phyloP scores from a whole-genome alignment of 2,113 vertebrate species.

The Gorsachius goisagi region DNA sequence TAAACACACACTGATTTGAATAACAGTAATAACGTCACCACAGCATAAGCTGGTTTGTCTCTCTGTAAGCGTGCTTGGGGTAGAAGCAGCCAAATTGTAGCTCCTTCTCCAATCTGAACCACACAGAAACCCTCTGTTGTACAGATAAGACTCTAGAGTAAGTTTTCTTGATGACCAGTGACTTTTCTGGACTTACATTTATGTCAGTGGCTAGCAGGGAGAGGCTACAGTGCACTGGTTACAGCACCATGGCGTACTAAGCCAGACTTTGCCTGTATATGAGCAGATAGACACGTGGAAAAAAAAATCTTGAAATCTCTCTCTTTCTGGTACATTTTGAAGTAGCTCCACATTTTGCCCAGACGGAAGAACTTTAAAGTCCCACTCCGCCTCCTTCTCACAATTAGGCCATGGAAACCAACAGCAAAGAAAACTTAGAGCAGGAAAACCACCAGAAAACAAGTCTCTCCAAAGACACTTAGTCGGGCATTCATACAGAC shows the following conservation, averaged over 20 bases:
- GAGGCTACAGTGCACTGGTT: too few relatives aligned
- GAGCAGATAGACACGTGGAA: neutral
- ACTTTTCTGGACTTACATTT: neutral
- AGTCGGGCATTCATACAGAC: neutral
- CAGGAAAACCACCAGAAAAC: neutral
- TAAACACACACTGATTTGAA: neutral
- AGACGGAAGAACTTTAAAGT: neutral
- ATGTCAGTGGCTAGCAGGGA: neutral
- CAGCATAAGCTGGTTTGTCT: neutral
- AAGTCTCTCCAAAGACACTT: neutral
- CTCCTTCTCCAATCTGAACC: neutral
- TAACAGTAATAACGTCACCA: neutral
- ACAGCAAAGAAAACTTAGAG: neutral
- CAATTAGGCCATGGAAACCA: neutral
- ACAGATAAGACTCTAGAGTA: neutral
- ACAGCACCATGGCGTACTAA: fast-evolving
- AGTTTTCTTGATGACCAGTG: neutral
- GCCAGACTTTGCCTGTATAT: neutral
- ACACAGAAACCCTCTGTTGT: neutral
- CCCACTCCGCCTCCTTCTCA: neutral
- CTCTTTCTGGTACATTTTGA: neutral
- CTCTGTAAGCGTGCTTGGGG: neutral
- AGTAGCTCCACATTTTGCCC: neutral
- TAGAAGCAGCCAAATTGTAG: neutral
- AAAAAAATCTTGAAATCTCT: neutral